Conservation (phyloP, 2,113 vertebrate genomes). For the Halcyon senegalensis region DNA sequence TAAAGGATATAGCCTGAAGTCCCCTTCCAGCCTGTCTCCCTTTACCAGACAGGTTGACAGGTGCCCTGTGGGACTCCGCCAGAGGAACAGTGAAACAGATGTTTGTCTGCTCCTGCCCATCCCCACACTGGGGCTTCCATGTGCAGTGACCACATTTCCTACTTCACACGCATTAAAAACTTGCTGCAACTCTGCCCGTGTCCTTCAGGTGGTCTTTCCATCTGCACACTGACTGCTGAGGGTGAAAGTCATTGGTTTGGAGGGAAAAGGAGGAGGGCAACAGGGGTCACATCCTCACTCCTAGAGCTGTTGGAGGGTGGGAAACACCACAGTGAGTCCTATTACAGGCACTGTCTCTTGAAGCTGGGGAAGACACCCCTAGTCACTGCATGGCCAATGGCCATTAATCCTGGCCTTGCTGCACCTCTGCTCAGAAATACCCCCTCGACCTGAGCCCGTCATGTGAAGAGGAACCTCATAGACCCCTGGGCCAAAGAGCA, state of each 20-base stretch:
- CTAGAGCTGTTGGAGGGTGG: neutral
- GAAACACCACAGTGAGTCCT: neutral
- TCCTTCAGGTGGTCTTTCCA: neutral
- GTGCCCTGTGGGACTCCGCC: too few relatives aligned
- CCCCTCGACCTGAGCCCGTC: too few relatives aligned
- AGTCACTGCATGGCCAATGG: neutral
- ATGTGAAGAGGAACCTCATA: neutral
- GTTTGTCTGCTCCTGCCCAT: too few relatives aligned
- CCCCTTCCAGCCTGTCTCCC: too few relatives aligned
- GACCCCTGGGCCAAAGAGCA: too few relatives aligned
- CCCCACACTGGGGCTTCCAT: neutral
- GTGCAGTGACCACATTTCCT: neutral
- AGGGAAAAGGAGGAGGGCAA: neutral
- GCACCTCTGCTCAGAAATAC: neutral
- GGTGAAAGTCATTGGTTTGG: neutral
- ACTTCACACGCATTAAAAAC: neutral
- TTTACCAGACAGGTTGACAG: too few relatives aligned
- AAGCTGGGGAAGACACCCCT: neutral
- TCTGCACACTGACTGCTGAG: neutral
- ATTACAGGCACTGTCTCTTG: neutral
- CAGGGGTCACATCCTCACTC: neutral
- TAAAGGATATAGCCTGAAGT: too few relatives aligned
- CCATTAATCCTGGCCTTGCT: neutral
- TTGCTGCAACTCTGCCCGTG: neutral
- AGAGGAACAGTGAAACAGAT: too few relatives aligned